These are phyloP conservation scores for Apamea crenata DNA, from an alignment of 2,888 invertebrate genomes.

Conservation along the genomic window DNA sequence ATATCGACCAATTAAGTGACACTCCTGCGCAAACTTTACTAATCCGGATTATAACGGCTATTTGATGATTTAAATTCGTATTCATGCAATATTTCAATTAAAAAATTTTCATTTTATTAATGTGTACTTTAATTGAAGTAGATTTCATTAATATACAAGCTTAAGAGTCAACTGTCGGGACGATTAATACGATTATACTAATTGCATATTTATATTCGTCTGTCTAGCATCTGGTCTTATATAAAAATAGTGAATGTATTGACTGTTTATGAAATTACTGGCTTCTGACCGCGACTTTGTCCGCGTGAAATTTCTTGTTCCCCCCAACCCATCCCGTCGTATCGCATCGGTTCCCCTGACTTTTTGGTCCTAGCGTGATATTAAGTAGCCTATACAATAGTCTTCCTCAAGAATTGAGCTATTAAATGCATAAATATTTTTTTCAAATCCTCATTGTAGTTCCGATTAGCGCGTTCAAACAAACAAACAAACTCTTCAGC, in stretches of 20 bases:
- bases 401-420: not conserved
- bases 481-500: not conserved
- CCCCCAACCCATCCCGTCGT: not conserved
- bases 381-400: not conserved
- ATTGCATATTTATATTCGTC: conserved; percentile 39
- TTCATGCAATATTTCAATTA: conserved; percentile 56
- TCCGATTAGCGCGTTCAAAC: not conserved
- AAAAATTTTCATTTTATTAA: conserved; percentile 48
- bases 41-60: conserved; percentile 65
- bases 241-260: conserved; percentile 17
- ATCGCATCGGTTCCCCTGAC: not conserved
- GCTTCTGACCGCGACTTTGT: no score
- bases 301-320: not conserved
- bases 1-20: conserved; percentile 65
- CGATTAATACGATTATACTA: conserved; percentile 46
- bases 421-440: not conserved
- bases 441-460: not conserved
- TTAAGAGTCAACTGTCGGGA: conserved; percentile 42
- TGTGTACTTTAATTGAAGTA: conserved; percentile 41
- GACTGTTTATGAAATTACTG: not conserved
- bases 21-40: conserved; percentile 67
- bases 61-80: conserved; percentile 46
- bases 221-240: conserved; percentile 18
- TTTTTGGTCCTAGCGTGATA: not conserved
- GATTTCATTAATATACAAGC: conserved; percentile 44